A percentile compares a stretch with the other conserved stretches of the same genome.
These are phyloP conservation scores for Koerneria pararmatus DNA, from an alignment of 2,888 invertebrate species.

Conservation along the genomic window DNA sequence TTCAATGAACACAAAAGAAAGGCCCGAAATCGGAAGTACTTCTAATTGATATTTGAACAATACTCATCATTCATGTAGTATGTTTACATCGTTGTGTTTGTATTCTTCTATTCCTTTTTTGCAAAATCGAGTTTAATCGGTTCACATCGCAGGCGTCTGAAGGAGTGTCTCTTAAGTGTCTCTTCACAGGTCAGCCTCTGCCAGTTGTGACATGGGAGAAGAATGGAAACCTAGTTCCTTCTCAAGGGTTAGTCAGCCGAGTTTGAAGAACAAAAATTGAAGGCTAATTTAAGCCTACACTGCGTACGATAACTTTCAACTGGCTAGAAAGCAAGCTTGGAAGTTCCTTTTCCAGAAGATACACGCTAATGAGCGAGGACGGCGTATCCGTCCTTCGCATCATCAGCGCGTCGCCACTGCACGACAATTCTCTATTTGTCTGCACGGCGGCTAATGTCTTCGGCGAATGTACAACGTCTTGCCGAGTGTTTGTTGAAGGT, in stretches of 20 bases:
- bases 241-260: slow-evolving; percentile 27
- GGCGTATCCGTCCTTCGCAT: slow-evolving; percentile 48
- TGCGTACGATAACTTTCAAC: too few species aligned
- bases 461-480: slow-evolving; percentile 73
- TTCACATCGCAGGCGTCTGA: slow-evolving; percentile 15
- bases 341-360: too few species aligned
- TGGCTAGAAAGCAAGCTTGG: too few species aligned
- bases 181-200: slow-evolving; percentile 43
- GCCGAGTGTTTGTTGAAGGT: slow-evolving; percentile 41
- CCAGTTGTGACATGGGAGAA: slow-evolving; percentile 46
- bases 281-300: too few species aligned
- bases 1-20: too few species aligned
- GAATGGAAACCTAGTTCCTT: slow-evolving; percentile 36
- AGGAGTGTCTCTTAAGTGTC: slow-evolving; percentile 32
- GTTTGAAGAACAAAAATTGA: too few species aligned
- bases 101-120: too few species aligned
- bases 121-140: too few species aligned
- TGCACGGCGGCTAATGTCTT: slow-evolving; percentile 78
- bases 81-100: too few species aligned
- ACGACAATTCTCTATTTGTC: slow-evolving; percentile 75
- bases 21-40: too few species aligned
- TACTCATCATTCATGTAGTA: too few species aligned
- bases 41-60: too few species aligned
- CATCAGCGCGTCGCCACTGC: slow-evolving; percentile 65
- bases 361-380: slow-evolving; percentile 49